Evolutionary conservation across 2,888 invertebrate species (phyloP), one percentile per base, ranked within the genome.

Genomic region (Liodrosophila aerea): DNA sequence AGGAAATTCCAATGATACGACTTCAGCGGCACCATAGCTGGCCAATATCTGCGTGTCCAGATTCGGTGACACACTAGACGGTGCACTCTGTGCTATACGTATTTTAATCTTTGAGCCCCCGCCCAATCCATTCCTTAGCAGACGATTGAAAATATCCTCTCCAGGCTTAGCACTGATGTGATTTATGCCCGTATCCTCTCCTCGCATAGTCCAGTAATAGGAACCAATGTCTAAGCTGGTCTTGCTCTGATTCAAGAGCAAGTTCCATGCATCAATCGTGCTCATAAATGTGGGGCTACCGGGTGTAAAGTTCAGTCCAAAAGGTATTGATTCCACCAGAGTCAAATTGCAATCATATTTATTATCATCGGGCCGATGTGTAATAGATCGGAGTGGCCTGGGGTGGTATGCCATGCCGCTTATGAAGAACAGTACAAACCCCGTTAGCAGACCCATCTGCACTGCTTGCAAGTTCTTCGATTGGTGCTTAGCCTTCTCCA

Each of bases 281-380:
- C 93, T 92, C 53, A 92, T 90, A 86, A 93, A 92, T 9, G 86
- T 80, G 11, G 93, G 92, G 49, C 92, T 91, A 46, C 92, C 92
- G 53, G 92, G 91, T 0, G 86, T 70, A 89, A 94, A 98, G 81
- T 93, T 93, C 74, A 99, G 91, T 31, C 97, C 97, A 84, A 96
- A 94, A 0, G 98, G 98, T 87, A 99, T 96, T 87, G 95, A 96
- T 91, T 99, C 98, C 27, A 97, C 96, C 76, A 99, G 91, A 7
- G 94, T 94, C 85, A 98, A 92, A 4, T 84, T 50, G 36, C 80
- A 81, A 36, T 61, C 39, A n/a, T 63, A 60, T 43, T 29, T 57
- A 0, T 1, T 4, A 2, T 34, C 2, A 15, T 82, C 85, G 22
- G 54, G 1, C 4, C 33, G 16, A 30, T 39, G 41, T 5, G 29